These are phyloP conservation scores for Discoglossus pictus DNA, from an alignment of 2,797 vertebrate genomes.

Conservation along the genomic window DNA sequence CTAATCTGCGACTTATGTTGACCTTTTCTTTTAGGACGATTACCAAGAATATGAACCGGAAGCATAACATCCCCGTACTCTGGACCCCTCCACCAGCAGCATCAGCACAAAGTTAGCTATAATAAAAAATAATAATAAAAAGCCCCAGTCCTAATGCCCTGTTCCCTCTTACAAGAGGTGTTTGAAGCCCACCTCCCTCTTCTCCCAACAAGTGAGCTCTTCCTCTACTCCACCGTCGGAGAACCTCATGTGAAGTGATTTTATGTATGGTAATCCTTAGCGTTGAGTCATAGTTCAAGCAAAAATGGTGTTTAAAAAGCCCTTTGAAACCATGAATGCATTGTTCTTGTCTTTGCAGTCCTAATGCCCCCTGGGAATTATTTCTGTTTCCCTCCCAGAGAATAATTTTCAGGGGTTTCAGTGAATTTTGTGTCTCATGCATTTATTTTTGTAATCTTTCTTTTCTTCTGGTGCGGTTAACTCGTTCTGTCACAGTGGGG, in stretches of 20 bases:
- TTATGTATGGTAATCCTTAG: constrained; percentile 83
- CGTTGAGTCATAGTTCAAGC: constrained; percentile 52
- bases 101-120: constrained; percentile 75
- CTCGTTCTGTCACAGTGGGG: constrained; percentile 31
- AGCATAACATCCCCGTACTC: constrained; percentile 81
- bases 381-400: constrained; percentile 79
- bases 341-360: constrained; percentile 42
- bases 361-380: constrained; percentile 40
- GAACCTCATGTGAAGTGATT: constrained; percentile 70
- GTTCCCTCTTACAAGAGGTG: constrained; percentile 58
- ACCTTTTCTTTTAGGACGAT: constrained; percentile 76
- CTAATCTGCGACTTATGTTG: too few relatives aligned
- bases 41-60: constrained; percentile 98
- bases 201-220: constrained; percentile 65
- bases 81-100: constrained; percentile 86
- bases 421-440: constrained; percentile 59
- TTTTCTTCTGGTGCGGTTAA: constrained; percentile 21
- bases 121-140: constrained; percentile 78
- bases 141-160: constrained; percentile 65
- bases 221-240: constrained; percentile 68
- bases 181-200: constrained; percentile 12
- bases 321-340: constrained; percentile 46
- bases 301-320: constrained; percentile 42
- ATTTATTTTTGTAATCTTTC: constrained; percentile 47
- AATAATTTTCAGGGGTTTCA: constrained; percentile 73